Percentiles rank a stretch among this genome's conserved stretches.
Evolutionary conservation across 1,140 invertebrate genomes (phyloP).

Genomic region (Berghia stephanieae): DNA sequence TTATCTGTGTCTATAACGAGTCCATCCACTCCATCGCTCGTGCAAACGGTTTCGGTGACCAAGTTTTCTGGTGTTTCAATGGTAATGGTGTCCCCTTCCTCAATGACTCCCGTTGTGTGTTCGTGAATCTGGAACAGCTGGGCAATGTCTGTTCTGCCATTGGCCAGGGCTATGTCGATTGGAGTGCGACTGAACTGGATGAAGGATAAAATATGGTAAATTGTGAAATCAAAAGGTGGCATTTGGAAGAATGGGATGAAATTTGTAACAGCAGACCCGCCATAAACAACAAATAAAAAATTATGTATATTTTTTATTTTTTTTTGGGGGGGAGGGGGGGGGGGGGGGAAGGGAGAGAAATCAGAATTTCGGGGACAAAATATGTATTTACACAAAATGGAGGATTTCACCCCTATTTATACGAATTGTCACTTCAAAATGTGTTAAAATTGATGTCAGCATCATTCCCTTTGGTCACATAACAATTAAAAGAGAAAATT

Average conservation of each 20-base stretch:
- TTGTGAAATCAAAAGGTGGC: not conserved
- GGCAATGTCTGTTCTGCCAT: conserved; percentile 73
- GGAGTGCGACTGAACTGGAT: conserved; percentile 81
- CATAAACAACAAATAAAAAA: not conserved
- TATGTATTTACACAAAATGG: no score
- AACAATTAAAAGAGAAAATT: not conserved
- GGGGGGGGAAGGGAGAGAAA: no score
- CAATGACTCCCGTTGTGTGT: conserved; percentile 43
- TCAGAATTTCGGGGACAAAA: no score
- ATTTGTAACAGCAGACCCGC: no score
- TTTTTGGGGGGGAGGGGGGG: no score
- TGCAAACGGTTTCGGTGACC: conserved; percentile 38
- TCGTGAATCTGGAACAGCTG: conserved; percentile 70
- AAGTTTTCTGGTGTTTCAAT: conserved; percentile 55
- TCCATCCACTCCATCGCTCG: conserved; percentile 26
- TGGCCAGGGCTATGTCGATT: conserved; percentile 78
- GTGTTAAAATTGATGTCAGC: not conserved
- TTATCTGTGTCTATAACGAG: conserved; percentile 32
- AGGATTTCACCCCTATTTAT: no score
- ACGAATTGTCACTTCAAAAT: not conserved
- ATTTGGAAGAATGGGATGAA: no score
- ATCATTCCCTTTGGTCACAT: not conserved
- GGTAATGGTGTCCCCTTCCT: conserved; percentile 53
- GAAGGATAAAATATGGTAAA: not conserved
- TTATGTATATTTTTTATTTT: not conserved